Evolutionary conservation across 2,888 invertebrate genomes (phyloP), one percentile per base, ranked within the genome.

Genomic region (Cecidostiba fungosa): DNA sequence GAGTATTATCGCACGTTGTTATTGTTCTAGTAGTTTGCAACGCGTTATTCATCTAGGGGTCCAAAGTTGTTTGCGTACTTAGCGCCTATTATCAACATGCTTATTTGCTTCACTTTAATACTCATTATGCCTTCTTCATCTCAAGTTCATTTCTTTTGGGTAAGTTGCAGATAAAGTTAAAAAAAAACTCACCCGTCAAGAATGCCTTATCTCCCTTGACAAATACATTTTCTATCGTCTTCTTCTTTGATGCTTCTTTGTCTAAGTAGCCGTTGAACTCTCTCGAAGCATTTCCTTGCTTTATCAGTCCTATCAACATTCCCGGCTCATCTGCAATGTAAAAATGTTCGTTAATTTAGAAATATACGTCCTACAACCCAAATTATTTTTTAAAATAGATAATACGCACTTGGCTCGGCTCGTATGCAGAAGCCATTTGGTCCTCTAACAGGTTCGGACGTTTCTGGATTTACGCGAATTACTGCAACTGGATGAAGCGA

Each of bases 401-500:
- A 54, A 36, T 73, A 77, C 84, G 10, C 85, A 93, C 93, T 90
- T 86, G 89, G 90, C 82, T 92, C 90, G 12, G 92, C 90, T 85
- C 92, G 87, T 88, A 96, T 94, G 91, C 99, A 99, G 6, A 99
- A 94, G 10, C 99, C 99, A 88, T 95, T 94, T 0, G 96, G 94
- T 89, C 97, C 96, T 86, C 99, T 94, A 3, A 99, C 94, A 0
- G 98, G 98, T 90, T 98, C 98, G 0, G 98, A 98, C 0, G 97
- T 98, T 29, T 96, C 95, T 77, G 96, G 96, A 93, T 99, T 96
- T 1, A 99, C 97, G 91, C 96, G 96, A 89, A 99, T 97, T 87
- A 99, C 96, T 1, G 98, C 97, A 70, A 99, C 98, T 0, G 99
- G 99, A 93, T 99, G 99, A 70, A 99, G 95, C 70, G 93, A 93